phyloP scores from a whole-genome alignment of 2,797 vertebrate species.

The Arrhamphus sclerolepis region DNA sequence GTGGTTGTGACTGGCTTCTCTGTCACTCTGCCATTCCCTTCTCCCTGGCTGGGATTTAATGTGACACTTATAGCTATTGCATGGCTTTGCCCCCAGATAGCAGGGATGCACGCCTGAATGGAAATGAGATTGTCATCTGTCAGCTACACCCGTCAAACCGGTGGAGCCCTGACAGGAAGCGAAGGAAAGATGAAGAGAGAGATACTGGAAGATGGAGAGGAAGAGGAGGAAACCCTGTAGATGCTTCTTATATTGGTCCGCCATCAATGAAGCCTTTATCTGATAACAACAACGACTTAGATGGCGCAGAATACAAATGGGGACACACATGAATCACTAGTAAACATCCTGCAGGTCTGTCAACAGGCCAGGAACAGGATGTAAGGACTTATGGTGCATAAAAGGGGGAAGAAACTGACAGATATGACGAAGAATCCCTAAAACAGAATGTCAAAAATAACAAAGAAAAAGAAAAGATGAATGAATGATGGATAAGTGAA shows the following conservation, averaged over 20 bases:
- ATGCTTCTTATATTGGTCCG: slow-evolving; percentile 31
- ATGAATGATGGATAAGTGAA: no score
- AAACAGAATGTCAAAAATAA: no score
- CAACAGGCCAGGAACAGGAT: slow-evolving; percentile 23
- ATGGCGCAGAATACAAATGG: slow-evolving; percentile 55
- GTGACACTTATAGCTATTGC: slow-evolving; percentile 80
- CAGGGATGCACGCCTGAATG: slow-evolving; percentile 69
- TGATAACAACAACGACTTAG: slow-evolving; percentile 35
- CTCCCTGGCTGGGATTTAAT: slow-evolving; percentile 74
- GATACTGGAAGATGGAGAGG: slow-evolving; percentile 52
- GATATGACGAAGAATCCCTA: neutral
- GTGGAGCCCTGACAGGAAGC: slow-evolving; percentile 65
- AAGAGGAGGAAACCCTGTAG: slow-evolving; percentile 45
- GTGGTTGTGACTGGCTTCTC: slow-evolving; percentile 66
- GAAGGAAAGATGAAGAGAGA: slow-evolving; percentile 60
- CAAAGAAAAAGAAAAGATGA: no score
- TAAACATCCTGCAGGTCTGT: slow-evolving; percentile 36
- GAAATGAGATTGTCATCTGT: slow-evolving; percentile 81
- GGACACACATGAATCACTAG: slow-evolving; percentile 36
- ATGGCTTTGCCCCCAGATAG: slow-evolving; percentile 71
- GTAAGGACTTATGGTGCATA: slow-evolving; percentile 22
- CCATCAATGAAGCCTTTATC: slow-evolving; percentile 54
- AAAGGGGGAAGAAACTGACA: slow-evolving; percentile 20
- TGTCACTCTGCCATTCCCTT: slow-evolving; percentile 70
- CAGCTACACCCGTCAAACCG: slow-evolving; percentile 71